A percentile compares a stretch with the other conserved stretches of the same genome.
Conservation (phyloP, 2,888 invertebrate genomes). For the Spatulosminthurus flaviceps region DNA sequence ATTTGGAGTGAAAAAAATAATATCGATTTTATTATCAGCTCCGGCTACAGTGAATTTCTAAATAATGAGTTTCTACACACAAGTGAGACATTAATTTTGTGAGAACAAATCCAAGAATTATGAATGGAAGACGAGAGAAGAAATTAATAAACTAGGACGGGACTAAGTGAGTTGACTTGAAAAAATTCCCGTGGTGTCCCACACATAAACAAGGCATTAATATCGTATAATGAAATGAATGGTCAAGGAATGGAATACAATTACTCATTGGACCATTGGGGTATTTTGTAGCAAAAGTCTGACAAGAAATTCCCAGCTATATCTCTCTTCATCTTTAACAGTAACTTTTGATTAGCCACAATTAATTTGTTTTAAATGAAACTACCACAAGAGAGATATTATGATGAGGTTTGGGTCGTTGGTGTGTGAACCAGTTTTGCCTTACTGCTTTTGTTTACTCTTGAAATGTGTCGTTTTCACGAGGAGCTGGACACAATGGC, state of each 20-base stretch:
- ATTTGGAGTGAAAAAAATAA: no score
- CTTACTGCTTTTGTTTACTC: conserved; percentile 40
- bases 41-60: no score
- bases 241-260: conserved; percentile 14
- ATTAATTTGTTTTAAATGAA: conserved; percentile 35
- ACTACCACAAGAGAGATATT: conserved; percentile 30
- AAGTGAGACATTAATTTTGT: no score
- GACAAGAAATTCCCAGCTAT: neutral
- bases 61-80: no score
- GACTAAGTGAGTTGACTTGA: conserved; percentile 6
- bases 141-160: conserved; percentile 23
- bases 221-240: conserved; percentile 4
- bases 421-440: conserved; percentile 46
- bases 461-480: conserved; percentile 39
- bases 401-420: conserved; percentile 31
- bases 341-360: neutral
- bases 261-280: conserved; percentile 29
- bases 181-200: conserved; percentile 19
- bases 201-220: neutral
- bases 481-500: conserved; percentile 36
- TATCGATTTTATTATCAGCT: no score
- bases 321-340: no score
- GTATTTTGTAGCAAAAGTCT: neutral
- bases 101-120: no score
- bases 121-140: no score